These are phyloP conservation scores for Brachylomia viminalis DNA, from an alignment of 2,888 invertebrate genomes.

Conservation along the genomic window DNA sequence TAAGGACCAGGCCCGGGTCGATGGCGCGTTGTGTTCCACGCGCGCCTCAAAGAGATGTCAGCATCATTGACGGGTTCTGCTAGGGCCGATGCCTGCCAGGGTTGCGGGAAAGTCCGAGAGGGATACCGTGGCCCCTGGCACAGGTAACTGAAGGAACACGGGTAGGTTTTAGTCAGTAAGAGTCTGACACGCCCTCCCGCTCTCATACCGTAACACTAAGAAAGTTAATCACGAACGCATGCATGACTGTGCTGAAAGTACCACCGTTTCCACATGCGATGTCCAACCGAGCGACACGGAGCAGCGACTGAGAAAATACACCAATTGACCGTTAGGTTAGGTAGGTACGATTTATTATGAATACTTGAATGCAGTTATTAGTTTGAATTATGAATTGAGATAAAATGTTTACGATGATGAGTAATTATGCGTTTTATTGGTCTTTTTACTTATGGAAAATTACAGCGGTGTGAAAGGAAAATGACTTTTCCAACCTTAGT, in stretches of 20 bases:
- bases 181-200: no score
- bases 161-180: no score
- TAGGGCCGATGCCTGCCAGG: no score
- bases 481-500: background rate
- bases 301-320: conserved; percentile 17
- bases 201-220: conserved; percentile 44
- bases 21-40: no score
- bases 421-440: background rate
- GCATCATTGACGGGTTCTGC: no score
- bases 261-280: conserved; percentile 56
- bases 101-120: no score
- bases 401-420: background rate
- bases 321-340: conserved; percentile 15
- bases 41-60: no score
- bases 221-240: conserved; percentile 53
- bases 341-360: background rate
- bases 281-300: conserved; percentile 25
- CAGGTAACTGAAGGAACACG: no score
- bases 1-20: no score
- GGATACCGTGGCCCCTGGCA: no score
- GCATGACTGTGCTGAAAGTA: conserved; percentile 57
- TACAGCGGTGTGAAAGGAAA: background rate
- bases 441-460: background rate
- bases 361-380: background rate
- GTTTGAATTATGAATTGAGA: background rate